Percentiles rank a stretch among this genome's conserved stretches.
Evolutionary conservation across 2,113 vertebrate species (phyloP).

Genomic region (Mola mola): DNA sequence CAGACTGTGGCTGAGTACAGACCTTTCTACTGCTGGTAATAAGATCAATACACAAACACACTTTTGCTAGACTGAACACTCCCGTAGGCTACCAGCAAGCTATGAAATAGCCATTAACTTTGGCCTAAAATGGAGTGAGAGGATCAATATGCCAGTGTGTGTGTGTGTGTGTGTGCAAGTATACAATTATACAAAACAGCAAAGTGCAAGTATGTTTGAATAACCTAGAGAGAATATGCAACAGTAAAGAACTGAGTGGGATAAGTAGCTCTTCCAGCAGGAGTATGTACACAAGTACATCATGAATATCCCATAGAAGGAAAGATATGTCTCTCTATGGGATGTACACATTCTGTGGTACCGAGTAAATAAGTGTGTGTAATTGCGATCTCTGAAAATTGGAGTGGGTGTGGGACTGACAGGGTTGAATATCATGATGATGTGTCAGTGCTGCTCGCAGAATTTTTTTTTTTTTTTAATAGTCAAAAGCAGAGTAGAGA

Average conservation of each 20-base stretch:
- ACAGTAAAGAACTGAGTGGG: constrained; percentile 26
- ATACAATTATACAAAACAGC: not conserved
- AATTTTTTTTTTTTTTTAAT: constrained; percentile 6
- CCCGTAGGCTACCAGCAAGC: constrained; percentile 50
- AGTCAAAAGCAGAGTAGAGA: constrained; percentile 31
- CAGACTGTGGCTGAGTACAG: constrained; percentile 25
- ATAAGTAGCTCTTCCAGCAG: too few relatives aligned
- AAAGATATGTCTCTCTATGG: too few relatives aligned
- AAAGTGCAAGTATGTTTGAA: constrained; percentile 30
- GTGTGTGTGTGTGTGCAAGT: constrained; percentile 18
- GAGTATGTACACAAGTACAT: too few relatives aligned
- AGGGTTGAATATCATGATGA: constrained; percentile 25
- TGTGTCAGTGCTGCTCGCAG: not conserved
- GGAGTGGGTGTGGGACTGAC: constrained; percentile 27
- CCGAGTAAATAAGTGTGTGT: too few relatives aligned
- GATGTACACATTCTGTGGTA: too few relatives aligned
- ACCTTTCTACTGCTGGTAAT: constrained; percentile 55
- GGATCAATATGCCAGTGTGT: constrained; percentile 53
- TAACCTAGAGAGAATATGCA: constrained; percentile 9
- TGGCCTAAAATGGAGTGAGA: constrained; percentile 49
- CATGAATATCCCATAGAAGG: too few relatives aligned
- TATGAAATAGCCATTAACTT: constrained; percentile 62
- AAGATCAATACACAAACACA: constrained; percentile 65
- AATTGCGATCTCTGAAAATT: too few relatives aligned
- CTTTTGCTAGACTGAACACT: constrained; percentile 54